Percentiles rank a stretch among this genome's conserved stretches.
Evolutionary conservation across 23 tunicate genomes (phyloP).

Genomic region (Phallusia fumigata): DNA sequence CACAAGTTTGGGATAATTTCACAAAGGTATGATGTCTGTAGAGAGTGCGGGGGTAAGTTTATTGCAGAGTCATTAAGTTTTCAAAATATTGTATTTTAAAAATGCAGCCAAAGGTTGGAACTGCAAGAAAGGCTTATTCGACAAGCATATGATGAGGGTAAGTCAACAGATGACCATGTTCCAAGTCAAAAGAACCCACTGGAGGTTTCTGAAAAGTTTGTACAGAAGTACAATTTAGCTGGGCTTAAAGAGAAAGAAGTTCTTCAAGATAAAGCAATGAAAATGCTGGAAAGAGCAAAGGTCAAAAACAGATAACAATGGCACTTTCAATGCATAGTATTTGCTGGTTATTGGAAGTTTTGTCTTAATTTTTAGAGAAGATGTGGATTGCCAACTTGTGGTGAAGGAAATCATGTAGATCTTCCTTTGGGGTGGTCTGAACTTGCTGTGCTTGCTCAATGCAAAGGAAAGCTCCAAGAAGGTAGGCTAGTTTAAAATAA

Average conservation of each 20-base stretch:
- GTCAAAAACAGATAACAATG: background rate
- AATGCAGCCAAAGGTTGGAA: conserved; percentile 70
- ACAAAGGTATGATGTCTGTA: conserved; percentile 48
- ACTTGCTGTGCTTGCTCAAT: conserved; percentile 80
- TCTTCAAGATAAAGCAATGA: conserved; percentile 60
- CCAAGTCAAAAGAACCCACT: conserved; percentile 42
- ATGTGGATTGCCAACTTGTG: conserved; percentile 58
- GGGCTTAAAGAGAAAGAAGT: conserved; percentile 49
- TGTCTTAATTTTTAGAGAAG: conserved; percentile 31
- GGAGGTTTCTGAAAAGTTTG: conserved; percentile 92
- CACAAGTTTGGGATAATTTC: conserved; percentile 94
- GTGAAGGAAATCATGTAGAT: conserved; percentile 91
- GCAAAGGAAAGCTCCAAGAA: conserved; percentile 87
- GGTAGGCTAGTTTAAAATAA: conserved; percentile 22
- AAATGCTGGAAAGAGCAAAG: conserved; percentile 63
- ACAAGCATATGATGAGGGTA: conserved; percentile 56
- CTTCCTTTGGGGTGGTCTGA: conserved; percentile 93
- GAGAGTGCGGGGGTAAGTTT: background rate
- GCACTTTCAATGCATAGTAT: background rate
- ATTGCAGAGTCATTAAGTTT: background rate
- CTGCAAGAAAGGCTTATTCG: conserved; percentile 65
- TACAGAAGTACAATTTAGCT: conserved; percentile 64
- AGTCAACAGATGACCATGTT: background rate
- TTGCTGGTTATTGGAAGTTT: background rate
- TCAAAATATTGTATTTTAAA: background rate